Evolutionary conservation across 2,797 vertebrate species (phyloP), one percentile per base, ranked within the genome.

Genomic region (Enteromius anoplus): DNA sequence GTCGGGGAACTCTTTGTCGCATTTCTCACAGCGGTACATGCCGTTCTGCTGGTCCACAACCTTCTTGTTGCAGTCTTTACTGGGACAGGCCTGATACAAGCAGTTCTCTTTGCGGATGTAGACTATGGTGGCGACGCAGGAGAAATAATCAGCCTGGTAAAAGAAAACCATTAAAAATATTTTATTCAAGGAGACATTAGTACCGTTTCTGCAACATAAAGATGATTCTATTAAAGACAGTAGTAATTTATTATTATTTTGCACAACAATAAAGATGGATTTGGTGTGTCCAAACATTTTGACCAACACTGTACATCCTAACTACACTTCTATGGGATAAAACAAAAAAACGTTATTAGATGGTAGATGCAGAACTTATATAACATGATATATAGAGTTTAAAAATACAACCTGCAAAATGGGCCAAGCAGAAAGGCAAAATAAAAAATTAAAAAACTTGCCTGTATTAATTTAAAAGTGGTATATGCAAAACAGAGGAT

Each of bases 41-140:
- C 98, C 98, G 0, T 99, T 99, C 26, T 98, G 96, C 62, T 98
- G 96, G 92, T 99, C 98, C 21, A 99, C 92, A 93, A 99, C 96
- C 90, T 99, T 99, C 89, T 99, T 99, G 88, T 98, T 98, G 94
- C 98, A 99, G 81, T 99, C 97, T 86, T 95, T 95, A 87, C 93
- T 96, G 11, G 96, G 96, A 86, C 98, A 99, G 2, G 98, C 98
- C 93, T 98, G 96, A 93, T 99, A 99, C 89, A 99, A 92, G 85
- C 95, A 99, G 91, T 97, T 98, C 84, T 99, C 97, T 87, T 99
- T 99, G 45, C 96, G 95, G 89, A 99, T 94, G 91, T 96, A 98
- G 70, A 98, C 96, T 8, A 99, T 93, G 0, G 96, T 98, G 1
- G 94, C 97, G 70, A 96, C 93, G 80, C 95, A 96, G 87, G 95